phyloP scores from a whole-genome alignment of 1,140 invertebrate species.

The Brachionus calyciflorus region DNA sequence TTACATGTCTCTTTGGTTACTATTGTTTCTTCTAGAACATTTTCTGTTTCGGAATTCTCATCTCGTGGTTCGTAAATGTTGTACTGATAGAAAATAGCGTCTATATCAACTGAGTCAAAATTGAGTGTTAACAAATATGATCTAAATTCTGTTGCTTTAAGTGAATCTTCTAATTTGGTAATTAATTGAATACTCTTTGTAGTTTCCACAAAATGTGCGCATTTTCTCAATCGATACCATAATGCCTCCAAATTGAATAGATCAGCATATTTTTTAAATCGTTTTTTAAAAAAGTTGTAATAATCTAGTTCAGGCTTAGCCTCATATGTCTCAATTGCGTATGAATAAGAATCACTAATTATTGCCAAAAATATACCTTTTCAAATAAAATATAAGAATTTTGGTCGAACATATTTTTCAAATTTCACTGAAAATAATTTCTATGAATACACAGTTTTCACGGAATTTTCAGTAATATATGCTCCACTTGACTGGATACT shows the following conservation, averaged over 20 bases:
- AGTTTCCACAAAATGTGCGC: neutral
- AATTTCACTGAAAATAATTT: too few species aligned
- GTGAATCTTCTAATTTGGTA: neutral
- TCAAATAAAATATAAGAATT: neutral
- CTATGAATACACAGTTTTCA: too few species aligned
- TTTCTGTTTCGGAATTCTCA: neutral
- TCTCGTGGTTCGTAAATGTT: neutral
- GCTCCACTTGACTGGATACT: too few species aligned
- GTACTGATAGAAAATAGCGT: slow-evolving; percentile 14
- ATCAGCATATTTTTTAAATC: neutral
- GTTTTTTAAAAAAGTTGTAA: neutral
- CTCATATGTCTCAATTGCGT: neutral
- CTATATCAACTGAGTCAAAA: slow-evolving; percentile 10
- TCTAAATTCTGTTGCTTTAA: neutral
- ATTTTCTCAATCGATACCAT: neutral
- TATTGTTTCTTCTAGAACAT: slow-evolving; percentile 10
- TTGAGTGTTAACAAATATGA: neutral
- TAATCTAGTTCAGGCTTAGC: slow-evolving; percentile 2
- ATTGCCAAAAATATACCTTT: slow-evolving; percentile 24
- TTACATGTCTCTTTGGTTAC: slow-evolving; percentile 5
- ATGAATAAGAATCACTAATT: slow-evolving; percentile 31
- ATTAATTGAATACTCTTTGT: neutral
- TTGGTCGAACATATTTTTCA: too few species aligned
- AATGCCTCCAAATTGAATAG: neutral
- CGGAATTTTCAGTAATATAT: too few species aligned